Base-by-base conservation (phyloP, 2,888 invertebrate genomes). In the Platynereis dumerilii region DNA sequence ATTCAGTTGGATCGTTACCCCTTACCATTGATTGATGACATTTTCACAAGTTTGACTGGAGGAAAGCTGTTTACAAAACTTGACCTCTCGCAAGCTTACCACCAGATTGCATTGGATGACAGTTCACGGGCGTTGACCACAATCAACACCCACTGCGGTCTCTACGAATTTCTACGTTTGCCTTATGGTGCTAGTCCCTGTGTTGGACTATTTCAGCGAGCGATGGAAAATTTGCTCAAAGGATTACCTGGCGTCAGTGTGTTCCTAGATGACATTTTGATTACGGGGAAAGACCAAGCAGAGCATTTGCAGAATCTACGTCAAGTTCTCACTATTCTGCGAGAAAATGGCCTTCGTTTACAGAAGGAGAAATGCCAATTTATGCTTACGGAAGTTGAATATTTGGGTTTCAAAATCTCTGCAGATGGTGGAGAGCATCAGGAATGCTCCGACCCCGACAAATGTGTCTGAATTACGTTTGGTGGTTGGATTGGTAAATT, bases 161-260 rank as follows among this genome's bases (percentile, higher is more conserved):
- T 58, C 3, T 60, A 28, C 26, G 17, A 29, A 10, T 60, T 24
- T 17, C 27, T 17, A 20, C 22, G 60, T 1, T 26, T 60, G 3
- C 60, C 60, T 5, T 60, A 28, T 27, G 52, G 60, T 17, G 29
- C 45, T 22, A 60, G 60, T 44, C 45, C 48, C 1, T 44, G 45
- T 1, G 45, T 45, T 27, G 60, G 20, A 2, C 44, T 60, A 45
- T 60, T 60, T 26, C 45, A 60, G 48, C 22, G 60, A 20, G 45
- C 28, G 15, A 60, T 60, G 27, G 45, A 45, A 45, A n/a, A 20
- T 7, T 22, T 60, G n/a, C 60, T 60, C 28, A 20, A 60, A n/a
- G 60, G 52, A 1, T 20, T 60, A 17, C 45, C 44, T 29, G 28
- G 28, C 7, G 48, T 48, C n/a, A n/a, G 44, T 2, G 45, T 26